phyloP scores from a whole-genome alignment of 2,888 invertebrate species.

The Sinelater perroti region DNA sequence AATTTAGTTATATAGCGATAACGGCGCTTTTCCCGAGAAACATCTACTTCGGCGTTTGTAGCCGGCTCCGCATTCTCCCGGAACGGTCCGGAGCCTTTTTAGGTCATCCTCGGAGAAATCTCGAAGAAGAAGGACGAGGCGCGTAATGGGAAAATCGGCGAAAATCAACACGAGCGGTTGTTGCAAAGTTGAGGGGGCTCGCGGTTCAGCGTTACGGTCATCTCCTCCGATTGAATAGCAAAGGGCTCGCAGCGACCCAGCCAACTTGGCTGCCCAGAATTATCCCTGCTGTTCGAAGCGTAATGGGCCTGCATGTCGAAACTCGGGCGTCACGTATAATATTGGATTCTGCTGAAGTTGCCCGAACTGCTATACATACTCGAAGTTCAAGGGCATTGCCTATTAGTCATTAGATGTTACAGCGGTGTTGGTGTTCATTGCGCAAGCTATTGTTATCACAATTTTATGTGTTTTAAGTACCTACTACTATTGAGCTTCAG shows the following conservation, averaged over 20 bases:
- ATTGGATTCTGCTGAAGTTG: conserved; percentile 19
- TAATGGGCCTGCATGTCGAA: conserved; percentile 10
- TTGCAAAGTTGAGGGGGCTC: conserved; percentile 5
- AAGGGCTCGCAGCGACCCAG: conserved; percentile 4
- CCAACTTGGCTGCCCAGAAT: conserved; percentile 23
- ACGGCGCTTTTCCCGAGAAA: too few species aligned
- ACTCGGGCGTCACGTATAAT: conserved; percentile 18
- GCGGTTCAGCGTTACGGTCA: conserved; percentile 8
- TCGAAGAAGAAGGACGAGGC: conserved; percentile 19
- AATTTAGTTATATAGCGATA: too few species aligned
- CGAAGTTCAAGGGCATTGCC: not conserved
- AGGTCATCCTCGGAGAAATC: conserved; percentile 6
- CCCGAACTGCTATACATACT: not conserved
- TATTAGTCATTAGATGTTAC: too few species aligned
- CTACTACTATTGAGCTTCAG: too few species aligned
- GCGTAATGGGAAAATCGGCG: conserved; percentile 28
- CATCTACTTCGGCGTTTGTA: too few species aligned
- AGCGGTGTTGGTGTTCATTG: too few species aligned
- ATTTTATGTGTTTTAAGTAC: too few species aligned
- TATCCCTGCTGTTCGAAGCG: conserved; percentile 22
- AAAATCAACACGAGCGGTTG: conserved; percentile 27
- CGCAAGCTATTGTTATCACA: too few species aligned
- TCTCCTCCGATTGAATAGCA: conserved; percentile 3
- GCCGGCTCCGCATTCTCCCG: too few species aligned
- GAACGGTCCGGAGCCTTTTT: conserved; percentile 17